Evolutionary conservation across 2,113 vertebrate species (phyloP).

Genomic region (Taurulus bubalis): DNA sequence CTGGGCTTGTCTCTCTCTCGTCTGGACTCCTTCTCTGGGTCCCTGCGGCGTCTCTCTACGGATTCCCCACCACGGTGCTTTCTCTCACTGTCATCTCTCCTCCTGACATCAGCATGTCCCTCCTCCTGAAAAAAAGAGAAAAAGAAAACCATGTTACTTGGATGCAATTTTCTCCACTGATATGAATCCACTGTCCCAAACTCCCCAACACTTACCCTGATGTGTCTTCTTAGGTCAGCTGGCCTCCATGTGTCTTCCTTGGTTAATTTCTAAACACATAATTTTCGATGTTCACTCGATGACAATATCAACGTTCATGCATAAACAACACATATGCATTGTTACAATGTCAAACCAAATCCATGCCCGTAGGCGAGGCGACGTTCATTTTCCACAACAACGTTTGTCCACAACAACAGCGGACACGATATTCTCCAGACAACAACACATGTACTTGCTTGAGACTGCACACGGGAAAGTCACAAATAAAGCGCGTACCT

Average conservation of each 20-base stretch:
- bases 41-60: conserved; percentile 69
- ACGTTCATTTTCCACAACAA: not conserved
- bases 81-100: conserved; percentile 59
- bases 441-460: not conserved
- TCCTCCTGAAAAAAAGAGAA: conserved; percentile 55
- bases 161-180: not conserved
- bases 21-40: conserved; percentile 65
- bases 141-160: not conserved
- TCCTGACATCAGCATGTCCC: conserved; percentile 56
- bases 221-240: conserved; percentile 89
- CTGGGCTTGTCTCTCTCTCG: conserved; percentile 58
- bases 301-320: not conserved
- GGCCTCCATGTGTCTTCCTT: conserved; percentile 96
- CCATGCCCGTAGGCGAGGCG: not conserved
- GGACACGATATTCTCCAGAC: not conserved
- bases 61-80: conserved; percentile 72
- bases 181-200: conserved; percentile 6
- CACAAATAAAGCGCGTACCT: conserved; percentile 62
- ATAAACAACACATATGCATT: not conserved
- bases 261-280: conserved; percentile 85
- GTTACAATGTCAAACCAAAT: not conserved
- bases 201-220: conserved; percentile 81
- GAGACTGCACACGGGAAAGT: fast-evolving
- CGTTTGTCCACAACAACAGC: not conserved
- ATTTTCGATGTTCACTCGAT: not conserved